phyloP scores from a whole-genome alignment of 2,888 invertebrate genomes.

The Drosophila anomalata region DNA sequence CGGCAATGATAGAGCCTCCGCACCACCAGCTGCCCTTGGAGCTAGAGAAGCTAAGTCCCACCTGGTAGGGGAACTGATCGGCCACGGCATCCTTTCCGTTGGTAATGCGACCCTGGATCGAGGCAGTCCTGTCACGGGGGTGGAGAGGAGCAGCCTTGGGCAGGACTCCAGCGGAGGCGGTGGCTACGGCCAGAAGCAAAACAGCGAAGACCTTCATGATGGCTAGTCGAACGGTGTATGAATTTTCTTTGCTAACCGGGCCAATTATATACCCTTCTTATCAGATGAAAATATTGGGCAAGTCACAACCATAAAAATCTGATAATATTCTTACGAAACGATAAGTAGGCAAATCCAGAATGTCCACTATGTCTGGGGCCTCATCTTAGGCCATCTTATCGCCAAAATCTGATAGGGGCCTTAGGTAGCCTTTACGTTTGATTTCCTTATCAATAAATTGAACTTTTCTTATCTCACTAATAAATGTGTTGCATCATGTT shows the following conservation, averaged over 20 bases:
- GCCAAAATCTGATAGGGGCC: not conserved
- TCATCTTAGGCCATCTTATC: slow-evolving; percentile 2
- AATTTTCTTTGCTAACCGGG: not conserved
- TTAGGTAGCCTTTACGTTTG: not conserved
- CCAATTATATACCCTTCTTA: slow-evolving; percentile 17
- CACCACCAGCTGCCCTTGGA: slow-evolving; percentile 57
- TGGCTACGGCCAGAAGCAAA: slow-evolving; percentile 19
- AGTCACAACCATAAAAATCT: not conserved
- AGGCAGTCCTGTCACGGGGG: slow-evolving; percentile 19
- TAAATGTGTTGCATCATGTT: not conserved
- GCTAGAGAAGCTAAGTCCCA: slow-evolving; percentile 57
- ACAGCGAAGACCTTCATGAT: slow-evolving; percentile 26
- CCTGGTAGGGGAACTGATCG: slow-evolving; percentile 73
- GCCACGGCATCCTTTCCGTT: slow-evolving; percentile 50
- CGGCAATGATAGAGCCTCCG: slow-evolving; percentile 70
- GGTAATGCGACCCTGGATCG: slow-evolving; percentile 62
- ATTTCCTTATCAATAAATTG: not conserved
- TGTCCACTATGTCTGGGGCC: not conserved
- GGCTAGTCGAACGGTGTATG: slow-evolving; percentile 6
- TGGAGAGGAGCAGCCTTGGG: slow-evolving; percentile 9
- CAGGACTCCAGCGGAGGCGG: slow-evolving; percentile 22
- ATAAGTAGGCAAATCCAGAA: not conserved
- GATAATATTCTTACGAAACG: not conserved
- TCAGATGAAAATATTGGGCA: slow-evolving; percentile 3
- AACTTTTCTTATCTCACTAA: not conserved